phyloP scores from a whole-genome alignment of 2,797 vertebrate genomes.

The Manis crassicaudata region DNA sequence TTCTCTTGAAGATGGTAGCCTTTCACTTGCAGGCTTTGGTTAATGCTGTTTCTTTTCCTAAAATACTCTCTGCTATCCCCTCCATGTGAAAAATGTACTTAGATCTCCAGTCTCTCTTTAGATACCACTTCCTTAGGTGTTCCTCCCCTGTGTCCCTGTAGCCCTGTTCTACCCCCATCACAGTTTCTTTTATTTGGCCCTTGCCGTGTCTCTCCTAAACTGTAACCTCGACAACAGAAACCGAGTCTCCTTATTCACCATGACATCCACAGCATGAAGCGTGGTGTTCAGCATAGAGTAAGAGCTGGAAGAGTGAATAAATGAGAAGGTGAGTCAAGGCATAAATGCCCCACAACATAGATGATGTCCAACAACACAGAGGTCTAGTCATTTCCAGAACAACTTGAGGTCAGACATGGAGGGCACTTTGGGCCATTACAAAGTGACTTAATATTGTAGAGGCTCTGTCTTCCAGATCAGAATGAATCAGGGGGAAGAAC shows the following conservation, averaged over 20 bases:
- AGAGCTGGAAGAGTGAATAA: neutral
- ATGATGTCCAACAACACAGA: neutral
- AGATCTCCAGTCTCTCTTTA: neutral
- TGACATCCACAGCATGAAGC: neutral
- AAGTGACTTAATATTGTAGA: neutral
- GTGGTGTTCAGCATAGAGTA: neutral
- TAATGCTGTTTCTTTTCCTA: conserved; percentile 12
- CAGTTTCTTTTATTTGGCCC: neutral
- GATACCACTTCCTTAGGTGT: neutral
- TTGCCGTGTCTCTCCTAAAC: neutral
- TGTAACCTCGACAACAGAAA: neutral
- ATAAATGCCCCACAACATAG: neutral
- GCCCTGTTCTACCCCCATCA: neutral
- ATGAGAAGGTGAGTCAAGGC: neutral
- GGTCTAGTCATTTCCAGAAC: neutral
- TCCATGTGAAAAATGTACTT: neutral
- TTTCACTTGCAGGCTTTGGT: conserved; percentile 47
- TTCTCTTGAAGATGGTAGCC: conserved; percentile 58
- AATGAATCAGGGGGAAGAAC: neutral
- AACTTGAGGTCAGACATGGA: neutral
- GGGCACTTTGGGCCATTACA: neutral
- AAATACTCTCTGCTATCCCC: neutral
- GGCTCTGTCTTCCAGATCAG: neutral
- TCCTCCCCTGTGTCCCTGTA: neutral
- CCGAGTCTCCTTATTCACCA: neutral